Evolutionary conservation across 2,113 vertebrate genomes (phyloP).

Genomic region (Capreolus pygargus): DNA sequence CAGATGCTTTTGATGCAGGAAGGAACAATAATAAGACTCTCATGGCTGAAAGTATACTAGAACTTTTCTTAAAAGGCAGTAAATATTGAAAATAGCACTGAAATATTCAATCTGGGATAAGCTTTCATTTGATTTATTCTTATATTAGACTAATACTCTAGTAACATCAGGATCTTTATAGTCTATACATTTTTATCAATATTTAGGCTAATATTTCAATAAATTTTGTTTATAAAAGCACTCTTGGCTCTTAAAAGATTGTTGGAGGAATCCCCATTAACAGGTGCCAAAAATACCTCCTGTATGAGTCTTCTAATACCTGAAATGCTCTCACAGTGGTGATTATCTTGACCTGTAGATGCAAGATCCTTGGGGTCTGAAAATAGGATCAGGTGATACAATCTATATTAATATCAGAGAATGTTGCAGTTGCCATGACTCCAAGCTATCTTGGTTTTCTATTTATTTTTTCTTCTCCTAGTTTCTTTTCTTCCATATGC

Average conservation of each 20-base stretch:
- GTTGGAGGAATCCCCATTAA: background rate
- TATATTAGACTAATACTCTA: background rate
- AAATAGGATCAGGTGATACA: background rate
- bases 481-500: background rate
- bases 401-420: background rate
- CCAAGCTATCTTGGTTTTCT: background rate
- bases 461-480: background rate
- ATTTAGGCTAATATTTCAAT: background rate
- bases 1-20: background rate
- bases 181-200: background rate
- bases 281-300: too few relatives aligned
- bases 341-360: background rate
- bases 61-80: background rate
- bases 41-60: background rate
- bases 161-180: background rate
- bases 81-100: background rate
- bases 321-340: background rate
- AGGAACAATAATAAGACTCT: background rate
- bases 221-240: background rate
- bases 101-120: background rate
- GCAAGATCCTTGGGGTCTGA: background rate
- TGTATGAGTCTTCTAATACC: background rate
- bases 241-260: background rate
- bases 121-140: background rate
- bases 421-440: background rate